phyloP scores from a whole-genome alignment of 2,113 vertebrate species.

The Nycticorax nycticorax region DNA sequence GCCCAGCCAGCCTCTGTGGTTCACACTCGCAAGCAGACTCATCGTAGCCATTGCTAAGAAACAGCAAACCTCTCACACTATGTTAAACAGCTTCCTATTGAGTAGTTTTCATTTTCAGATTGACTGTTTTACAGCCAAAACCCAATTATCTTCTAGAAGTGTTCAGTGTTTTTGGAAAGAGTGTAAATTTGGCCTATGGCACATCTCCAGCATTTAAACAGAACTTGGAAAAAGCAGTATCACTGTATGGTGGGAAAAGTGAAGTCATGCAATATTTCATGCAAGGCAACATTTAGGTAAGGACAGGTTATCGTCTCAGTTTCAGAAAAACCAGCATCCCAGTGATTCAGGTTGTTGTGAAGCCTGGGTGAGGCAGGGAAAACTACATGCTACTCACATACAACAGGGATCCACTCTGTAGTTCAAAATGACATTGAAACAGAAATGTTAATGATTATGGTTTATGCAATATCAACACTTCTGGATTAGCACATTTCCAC shows the following conservation, averaged over 20 bases:
- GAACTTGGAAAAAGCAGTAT: constrained; percentile 60
- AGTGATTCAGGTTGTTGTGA: not conserved
- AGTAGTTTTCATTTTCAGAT: not conserved
- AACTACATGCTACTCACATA: constrained; percentile 84
- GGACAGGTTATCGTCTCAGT: not conserved
- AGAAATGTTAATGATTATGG: constrained; percentile 66
- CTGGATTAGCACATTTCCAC: not conserved
- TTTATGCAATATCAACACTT: not conserved
- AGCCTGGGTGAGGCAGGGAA: not conserved
- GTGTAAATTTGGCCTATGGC: not conserved
- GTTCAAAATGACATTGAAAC: constrained; percentile 69
- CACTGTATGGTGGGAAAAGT: not conserved
- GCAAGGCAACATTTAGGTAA: not conserved
- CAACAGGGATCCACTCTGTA: constrained; percentile 82
- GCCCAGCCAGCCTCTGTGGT: not conserved
- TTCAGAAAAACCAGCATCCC: not conserved
- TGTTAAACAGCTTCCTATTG: accelerated
- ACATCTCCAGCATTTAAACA: not conserved
- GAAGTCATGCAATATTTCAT: constrained; percentile 72
- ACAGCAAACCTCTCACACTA: not conserved
- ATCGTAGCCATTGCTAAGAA: not conserved
- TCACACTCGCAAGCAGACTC: accelerated
- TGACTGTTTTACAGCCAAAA: not conserved
- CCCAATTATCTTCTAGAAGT: not conserved
- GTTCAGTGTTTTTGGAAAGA: not conserved